Base-by-base conservation (phyloP, 37 sponge, comb jelly and placozoan species). In the Ianthella basta region DNA sequence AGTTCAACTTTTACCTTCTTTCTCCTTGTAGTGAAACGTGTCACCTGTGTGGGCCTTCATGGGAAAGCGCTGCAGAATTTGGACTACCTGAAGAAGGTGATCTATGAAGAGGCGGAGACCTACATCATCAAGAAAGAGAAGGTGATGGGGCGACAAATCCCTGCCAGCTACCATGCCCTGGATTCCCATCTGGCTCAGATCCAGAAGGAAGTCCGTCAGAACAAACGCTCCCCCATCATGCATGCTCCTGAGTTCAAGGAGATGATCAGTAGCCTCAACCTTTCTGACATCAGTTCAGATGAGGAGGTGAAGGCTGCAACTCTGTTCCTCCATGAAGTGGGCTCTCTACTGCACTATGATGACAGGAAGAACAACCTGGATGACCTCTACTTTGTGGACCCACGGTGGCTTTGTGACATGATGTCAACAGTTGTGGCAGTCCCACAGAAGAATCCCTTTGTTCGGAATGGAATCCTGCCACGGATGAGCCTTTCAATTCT, bases 341-440 rank as follows among this genome's bases (percentile, higher is more conserved):
- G 97, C 29, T 87, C 94, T 12, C 78, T 96, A 40, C 97, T 96
- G 27, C 94, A 96, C 79, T 96, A 88, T 60, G 92, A 96, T 69
- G 97, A 96, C 73, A 69, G 94, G 8, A 89, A 87, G 40, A 88
- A 90, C 85, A 87, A 88, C 56, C 83, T 96, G 3, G 80, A 91
- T 74, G 92, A 96, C 80, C 88, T 96, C 55, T 91, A 91, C 79
- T 96, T 96, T 63, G 72, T 93, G 55, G 94, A 96, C 40, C 97
- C 97, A 27, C 89, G 90, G 54, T 96, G 97, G 97, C 90, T 96
- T 24, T 93, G 92, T 55, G 83, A 88, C 68, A 88, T 88, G 89
- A 88, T 88, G 89, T 85, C 89, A 32, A 88, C 56, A 12, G 75
- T 88, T 38, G 78, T 88, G 4, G 85, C 89, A 16, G 70, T 88